Evolutionary conservation across 2,113 vertebrate genomes (phyloP).

Genomic region (Carassius carassius): DNA sequence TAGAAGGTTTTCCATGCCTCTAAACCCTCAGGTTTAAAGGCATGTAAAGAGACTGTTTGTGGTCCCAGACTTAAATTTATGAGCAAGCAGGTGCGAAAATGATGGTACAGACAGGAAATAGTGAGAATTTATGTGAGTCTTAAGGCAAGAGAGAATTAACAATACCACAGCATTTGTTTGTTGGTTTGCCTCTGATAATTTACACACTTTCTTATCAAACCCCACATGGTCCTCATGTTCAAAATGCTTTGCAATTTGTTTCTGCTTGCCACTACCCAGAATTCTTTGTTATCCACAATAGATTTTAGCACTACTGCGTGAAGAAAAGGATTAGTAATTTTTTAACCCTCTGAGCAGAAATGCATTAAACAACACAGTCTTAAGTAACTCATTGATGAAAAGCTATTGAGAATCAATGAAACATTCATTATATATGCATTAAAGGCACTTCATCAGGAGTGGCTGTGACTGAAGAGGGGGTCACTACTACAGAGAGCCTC

Average conservation of each 20-base stretch:
- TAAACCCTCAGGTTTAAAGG: background rate
- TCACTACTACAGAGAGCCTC: constrained; percentile 43
- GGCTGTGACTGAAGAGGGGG: constrained; percentile 50
- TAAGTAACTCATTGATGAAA: constrained; percentile 63
- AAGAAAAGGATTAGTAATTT: constrained; percentile 48
- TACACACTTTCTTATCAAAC: constrained; percentile 3
- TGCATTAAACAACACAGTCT: constrained; percentile 53
- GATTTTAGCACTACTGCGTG: constrained; percentile 27
- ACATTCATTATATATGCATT: constrained; percentile 68
- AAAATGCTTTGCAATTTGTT: constrained; percentile 5
- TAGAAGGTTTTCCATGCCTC: too few relatives aligned
- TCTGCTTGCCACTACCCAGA: background rate
- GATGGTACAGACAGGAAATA: constrained; percentile 5
- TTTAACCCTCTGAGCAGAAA: constrained; percentile 53
- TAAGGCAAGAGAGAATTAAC: background rate
- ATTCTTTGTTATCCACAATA: background rate
- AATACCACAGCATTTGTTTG: constrained; percentile 17
- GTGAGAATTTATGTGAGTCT: constrained; percentile 17
- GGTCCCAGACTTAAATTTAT: background rate
- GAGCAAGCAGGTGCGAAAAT: background rate
- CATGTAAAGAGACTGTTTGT: background rate
- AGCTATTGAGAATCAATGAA: constrained; percentile 60
- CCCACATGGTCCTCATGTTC: background rate
- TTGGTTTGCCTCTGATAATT: constrained; percentile 9
- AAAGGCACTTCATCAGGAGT: constrained; percentile 65